Evolutionary conservation across 2,113 vertebrate genomes (phyloP), one percentile per base, ranked within the genome.

Genomic region (Origma solitaria): DNA sequence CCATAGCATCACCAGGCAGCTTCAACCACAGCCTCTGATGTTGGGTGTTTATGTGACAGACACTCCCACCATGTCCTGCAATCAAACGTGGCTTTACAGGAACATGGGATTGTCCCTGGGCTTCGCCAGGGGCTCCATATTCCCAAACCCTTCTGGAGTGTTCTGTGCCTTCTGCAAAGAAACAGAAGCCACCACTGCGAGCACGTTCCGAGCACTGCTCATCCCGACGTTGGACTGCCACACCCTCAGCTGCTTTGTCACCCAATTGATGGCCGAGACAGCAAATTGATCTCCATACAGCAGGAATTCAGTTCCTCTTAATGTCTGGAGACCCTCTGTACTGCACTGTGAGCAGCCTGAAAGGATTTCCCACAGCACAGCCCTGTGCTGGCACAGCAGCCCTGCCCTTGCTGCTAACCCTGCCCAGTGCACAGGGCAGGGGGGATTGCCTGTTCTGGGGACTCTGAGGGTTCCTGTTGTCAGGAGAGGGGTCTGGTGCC

Each of bases 1-100:
- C 42, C 19, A 15, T 0, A 22, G 54, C 23, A n/a, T 9, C 18
- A 4, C 3, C 4, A 14, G 4, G 33, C 51, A 86, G 40, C 15
- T 69, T 31, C 12, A 42, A 15, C 9, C 37, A 2, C 1, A 21
- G 58, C 44, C 42, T 60, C 28, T 33, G 27, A 6, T 0, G 0
- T 4, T 11, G 13, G 11, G 15, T 4, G 7, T 51, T 61, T 20
- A 4, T 65, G 19, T 6, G 38, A 20, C 45, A 57, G 69, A 44
- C 37, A 28, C 50, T 38, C 53, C 16, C 51, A 9, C 2, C 0
- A 0, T 9, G 19, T 7, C 24, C 38, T 58, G 42, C 31, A 18
- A 10, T 3, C 81, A 38, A 35, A 33, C 8, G 3, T 0, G 9
- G 22, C 5, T 54, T 45, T 21, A 47, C 5, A 50, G 38, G 31